These are phyloP conservation scores for Acipenser ruthenus DNA, from an alignment of 2,797 vertebrate species.

Conservation along the genomic window DNA sequence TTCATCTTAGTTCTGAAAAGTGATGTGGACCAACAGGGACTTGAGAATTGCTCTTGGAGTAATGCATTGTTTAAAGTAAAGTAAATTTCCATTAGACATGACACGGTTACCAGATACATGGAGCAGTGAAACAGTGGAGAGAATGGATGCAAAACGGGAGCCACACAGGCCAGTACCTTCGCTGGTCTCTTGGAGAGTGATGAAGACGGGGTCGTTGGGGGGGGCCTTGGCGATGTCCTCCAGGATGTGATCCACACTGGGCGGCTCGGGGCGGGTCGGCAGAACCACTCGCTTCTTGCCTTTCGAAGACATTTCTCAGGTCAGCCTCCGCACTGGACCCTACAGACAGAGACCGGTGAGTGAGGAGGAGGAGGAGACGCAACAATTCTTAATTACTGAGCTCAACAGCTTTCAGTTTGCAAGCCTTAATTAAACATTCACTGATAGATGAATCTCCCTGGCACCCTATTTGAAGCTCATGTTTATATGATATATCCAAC, in stretches of 20 bases:
- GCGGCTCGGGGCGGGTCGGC: slow-evolving; percentile 77
- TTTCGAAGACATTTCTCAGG: slow-evolving; percentile 59
- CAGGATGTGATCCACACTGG: slow-evolving; percentile 72
- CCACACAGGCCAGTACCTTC: slow-evolving; percentile 31
- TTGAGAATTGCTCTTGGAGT: too few species aligned
- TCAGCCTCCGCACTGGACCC: slow-evolving; percentile 7
- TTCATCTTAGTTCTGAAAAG: too few species aligned
- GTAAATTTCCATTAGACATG: too few species aligned
- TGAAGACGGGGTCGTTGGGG: slow-evolving; percentile 69
- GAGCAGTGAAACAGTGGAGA: background rate
- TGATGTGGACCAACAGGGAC: too few species aligned
- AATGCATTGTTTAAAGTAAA: too few species aligned
- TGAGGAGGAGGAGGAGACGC: background rate
- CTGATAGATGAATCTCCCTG: background rate
- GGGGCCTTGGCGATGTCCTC: slow-evolving; percentile 66
- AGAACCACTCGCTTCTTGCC: slow-evolving; percentile 78
- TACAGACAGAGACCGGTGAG: background rate
- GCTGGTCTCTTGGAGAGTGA: slow-evolving; percentile 39
- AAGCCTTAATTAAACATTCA: background rate
- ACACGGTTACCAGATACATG: background rate
- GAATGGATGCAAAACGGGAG: too few species aligned
- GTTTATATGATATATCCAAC: too few species aligned
- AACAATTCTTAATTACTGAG: background rate
- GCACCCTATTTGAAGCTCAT: too few species aligned
- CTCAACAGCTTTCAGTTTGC: too few species aligned